Conservation (phyloP, 2,797 vertebrate genomes). For the Pseudochirops corinnae region DNA sequence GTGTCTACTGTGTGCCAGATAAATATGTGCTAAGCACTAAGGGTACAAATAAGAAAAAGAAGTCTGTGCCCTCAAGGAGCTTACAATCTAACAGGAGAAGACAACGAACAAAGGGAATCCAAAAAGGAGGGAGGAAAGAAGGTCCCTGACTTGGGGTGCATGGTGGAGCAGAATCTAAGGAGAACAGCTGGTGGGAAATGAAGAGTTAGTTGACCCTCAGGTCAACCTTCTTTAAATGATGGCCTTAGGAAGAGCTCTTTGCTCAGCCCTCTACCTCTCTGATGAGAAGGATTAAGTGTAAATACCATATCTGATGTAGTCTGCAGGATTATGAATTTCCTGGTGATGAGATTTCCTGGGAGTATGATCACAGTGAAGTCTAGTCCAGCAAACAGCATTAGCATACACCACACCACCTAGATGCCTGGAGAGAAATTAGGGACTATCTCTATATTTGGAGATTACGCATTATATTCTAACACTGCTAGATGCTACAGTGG, state of each 20-base stretch:
- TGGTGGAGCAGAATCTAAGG: neutral
- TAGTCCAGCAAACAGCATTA: neutral
- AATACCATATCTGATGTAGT: neutral
- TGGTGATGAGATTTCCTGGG: neutral
- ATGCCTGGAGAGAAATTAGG: neutral
- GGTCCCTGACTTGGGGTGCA: neutral
- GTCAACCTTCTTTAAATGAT: neutral
- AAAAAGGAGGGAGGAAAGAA: neutral
- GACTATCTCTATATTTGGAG: too few relatives aligned
- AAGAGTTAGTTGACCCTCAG: neutral
- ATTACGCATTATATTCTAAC: too few relatives aligned
- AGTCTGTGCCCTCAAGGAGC: neutral
- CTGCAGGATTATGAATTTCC: neutral
- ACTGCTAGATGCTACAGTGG: neutral
- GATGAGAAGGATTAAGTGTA: neutral
- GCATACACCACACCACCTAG: neutral
- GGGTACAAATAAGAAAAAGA: neutral
- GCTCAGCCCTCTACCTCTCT: neutral
- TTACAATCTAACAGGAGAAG: neutral
- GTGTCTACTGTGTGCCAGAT: neutral
- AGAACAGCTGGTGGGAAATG: neutral
- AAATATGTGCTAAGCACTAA: neutral
- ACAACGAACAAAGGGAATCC: neutral
- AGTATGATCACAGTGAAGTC: neutral
- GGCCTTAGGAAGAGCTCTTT: neutral